Evolutionary conservation across 2,797 vertebrate species (phyloP).

Genomic region (Apodemus agrarius): DNA sequence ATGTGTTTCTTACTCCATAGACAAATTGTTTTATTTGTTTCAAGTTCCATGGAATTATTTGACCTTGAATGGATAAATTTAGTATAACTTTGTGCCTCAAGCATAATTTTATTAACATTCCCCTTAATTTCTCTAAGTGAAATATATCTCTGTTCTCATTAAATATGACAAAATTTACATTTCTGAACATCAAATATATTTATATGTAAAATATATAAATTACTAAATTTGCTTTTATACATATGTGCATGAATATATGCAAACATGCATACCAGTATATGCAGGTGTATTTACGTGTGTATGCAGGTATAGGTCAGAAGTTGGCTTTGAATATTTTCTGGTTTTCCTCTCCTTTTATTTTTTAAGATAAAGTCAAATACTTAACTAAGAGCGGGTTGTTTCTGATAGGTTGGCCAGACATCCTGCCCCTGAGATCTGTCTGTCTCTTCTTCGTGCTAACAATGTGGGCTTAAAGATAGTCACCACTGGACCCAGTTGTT

Average conservation of each 20-base stretch:
- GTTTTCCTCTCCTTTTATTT: background rate
- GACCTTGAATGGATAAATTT: background rate
- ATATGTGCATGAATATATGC: background rate
- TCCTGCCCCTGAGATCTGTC: background rate
- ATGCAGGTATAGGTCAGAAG: background rate
- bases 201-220: background rate
- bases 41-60: background rate
- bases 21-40: background rate
- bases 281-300: background rate
- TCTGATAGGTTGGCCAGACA: background rate
- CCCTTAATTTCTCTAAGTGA: background rate
- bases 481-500: background rate
- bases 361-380: background rate
- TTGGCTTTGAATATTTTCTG: background rate
- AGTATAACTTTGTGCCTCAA: background rate
- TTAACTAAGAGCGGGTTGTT: background rate
- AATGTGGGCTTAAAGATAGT: background rate
- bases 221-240: background rate
- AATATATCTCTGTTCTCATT: background rate
- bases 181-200: background rate
- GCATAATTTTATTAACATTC: background rate
- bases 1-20: background rate
- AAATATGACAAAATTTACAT: background rate
- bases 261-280: background rate
- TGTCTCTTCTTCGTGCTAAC: background rate